Evolutionary conservation across 2,797 vertebrate genomes (phyloP).

Genomic region (Kryptopterus vitreolus): DNA sequence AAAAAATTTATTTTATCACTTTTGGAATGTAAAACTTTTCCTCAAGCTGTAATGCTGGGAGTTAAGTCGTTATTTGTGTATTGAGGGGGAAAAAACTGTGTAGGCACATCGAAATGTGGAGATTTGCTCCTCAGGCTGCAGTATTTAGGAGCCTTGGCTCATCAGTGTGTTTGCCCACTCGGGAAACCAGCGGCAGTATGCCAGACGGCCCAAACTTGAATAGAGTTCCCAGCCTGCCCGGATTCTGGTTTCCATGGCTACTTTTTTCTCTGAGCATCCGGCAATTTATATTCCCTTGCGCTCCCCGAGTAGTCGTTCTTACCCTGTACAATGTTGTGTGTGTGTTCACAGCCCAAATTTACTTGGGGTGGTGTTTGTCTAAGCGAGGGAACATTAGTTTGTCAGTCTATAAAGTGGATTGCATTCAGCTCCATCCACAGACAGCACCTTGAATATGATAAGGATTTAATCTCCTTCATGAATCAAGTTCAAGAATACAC

Average conservation of each 20-base stretch:
- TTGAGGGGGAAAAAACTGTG: background rate
- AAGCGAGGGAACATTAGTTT: background rate
- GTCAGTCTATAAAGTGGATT: background rate
- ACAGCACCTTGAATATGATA: constrained; percentile 1
- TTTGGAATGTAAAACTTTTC: background rate
- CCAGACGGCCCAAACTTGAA: constrained; percentile 51
- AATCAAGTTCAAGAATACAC: background rate
- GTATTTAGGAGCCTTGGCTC: constrained; percentile 36
- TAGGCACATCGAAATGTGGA: constrained; percentile 3
- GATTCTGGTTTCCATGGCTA: constrained; percentile 56
- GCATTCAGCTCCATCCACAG: background rate
- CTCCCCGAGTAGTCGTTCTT: constrained; percentile 28
- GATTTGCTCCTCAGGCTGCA: constrained; percentile 29
- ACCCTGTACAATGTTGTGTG: constrained; percentile 36
- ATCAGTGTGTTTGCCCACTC: constrained; percentile 45
- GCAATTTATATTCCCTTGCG: constrained; percentile 53
- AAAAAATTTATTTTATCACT: background rate
- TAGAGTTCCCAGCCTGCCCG: constrained; percentile 55
- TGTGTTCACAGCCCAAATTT: constrained; percentile 40
- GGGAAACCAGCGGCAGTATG: constrained; percentile 37
- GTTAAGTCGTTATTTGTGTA: background rate
- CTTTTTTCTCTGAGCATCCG: constrained; percentile 49
- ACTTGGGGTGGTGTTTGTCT: constrained; percentile 5
- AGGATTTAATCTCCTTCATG: background rate
- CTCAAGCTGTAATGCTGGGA: background rate